A percentile compares a stretch with the other conserved stretches of the same genome.
Evolutionary conservation across 2,888 invertebrate species (phyloP).

Genomic region (Ophion costatus): DNA sequence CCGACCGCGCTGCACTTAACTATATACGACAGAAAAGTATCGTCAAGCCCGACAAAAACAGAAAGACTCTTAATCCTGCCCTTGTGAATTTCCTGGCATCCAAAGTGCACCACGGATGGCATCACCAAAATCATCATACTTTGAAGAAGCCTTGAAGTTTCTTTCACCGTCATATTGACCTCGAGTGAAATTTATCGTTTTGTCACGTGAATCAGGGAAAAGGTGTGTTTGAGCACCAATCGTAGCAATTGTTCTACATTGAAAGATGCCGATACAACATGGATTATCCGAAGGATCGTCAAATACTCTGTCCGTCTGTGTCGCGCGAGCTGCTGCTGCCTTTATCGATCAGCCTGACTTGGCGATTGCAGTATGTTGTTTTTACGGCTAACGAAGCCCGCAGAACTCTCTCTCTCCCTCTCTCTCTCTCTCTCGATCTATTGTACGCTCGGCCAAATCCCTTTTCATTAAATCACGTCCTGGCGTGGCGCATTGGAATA

Average conservation of each 20-base stretch:
- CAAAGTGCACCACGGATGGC: background rate
- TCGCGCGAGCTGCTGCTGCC: background rate
- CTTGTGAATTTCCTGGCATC: background rate
- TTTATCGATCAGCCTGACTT: background rate
- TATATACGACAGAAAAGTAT: background rate
- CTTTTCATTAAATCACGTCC: constrained; percentile 60
- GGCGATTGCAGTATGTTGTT: background rate
- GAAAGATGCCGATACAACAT: too few species aligned
- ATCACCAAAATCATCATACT: too few species aligned
- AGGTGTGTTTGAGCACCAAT: too few species aligned
- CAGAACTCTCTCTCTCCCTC: constrained; percentile 49
- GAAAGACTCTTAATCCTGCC: constrained; percentile 27
- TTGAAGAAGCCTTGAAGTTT: too few species aligned
- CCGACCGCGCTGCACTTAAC: constrained; percentile 29
- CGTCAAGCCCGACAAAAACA: constrained; percentile 8
- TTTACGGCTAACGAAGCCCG: constrained; percentile 8
- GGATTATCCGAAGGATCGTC: too few species aligned
- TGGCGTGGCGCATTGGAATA: constrained; percentile 55
- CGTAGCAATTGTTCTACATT: too few species aligned
- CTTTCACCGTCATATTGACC: too few species aligned
- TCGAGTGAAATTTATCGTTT: too few species aligned
- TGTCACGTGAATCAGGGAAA: too few species aligned
- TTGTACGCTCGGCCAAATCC: constrained; percentile 59
- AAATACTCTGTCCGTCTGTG: background rate
- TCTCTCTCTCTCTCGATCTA: constrained; percentile 57